These are phyloP conservation scores for Baryphthengus martii DNA, from an alignment of 2,113 vertebrate species.

Conservation along the genomic window DNA sequence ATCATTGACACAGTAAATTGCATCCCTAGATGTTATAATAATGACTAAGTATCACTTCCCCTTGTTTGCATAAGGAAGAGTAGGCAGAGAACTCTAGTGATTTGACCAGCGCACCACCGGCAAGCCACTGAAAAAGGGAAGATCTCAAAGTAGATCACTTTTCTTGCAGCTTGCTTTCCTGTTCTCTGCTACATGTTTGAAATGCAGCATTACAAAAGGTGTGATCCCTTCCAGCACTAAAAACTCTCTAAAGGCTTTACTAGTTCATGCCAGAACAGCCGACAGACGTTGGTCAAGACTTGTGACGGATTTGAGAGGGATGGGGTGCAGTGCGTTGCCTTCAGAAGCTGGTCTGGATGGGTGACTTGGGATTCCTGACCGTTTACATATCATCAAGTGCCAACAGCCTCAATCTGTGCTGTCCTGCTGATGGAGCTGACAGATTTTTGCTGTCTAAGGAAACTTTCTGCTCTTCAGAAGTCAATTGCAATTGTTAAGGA, in stretches of 20 bases:
- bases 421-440: neutral
- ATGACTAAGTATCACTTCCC: constrained; percentile 64
- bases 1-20: constrained; percentile 65
- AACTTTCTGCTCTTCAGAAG: constrained; percentile 5
- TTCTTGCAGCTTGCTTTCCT: neutral
- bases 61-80: constrained; percentile 55
- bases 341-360: neutral
- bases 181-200: neutral
- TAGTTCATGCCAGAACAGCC: neutral
- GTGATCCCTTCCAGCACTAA: neutral
- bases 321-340: neutral
- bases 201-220: neutral
- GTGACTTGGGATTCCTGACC: neutral
- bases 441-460: constrained; percentile 12
- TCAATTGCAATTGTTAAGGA: neutral
- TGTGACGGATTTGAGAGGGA: neutral
- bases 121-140: neutral
- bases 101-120: neutral
- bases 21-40: constrained; percentile 67
- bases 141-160: accelerated
- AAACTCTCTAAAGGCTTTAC: neutral
- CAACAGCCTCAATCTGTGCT: constrained; percentile 16
- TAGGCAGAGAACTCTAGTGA: constrained; percentile 39
- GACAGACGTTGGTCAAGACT: neutral
- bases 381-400: neutral